These are phyloP conservation scores for Cosmia pyralina DNA, from an alignment of 2,888 invertebrate species.

Conservation along the genomic window DNA sequence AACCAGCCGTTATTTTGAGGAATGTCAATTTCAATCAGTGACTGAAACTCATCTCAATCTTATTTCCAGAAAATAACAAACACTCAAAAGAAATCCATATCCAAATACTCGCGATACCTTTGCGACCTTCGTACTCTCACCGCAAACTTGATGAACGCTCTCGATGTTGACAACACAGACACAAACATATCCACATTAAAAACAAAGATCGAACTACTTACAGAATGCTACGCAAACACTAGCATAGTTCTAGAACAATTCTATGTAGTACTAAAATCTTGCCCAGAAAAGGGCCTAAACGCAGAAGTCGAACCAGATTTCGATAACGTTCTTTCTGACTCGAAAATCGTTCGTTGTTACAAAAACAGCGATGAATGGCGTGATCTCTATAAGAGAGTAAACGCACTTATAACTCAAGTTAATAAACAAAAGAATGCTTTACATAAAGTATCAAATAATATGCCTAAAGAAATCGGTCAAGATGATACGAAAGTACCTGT, in stretches of 20 bases:
- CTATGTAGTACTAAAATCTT: slow-evolving; percentile 91
- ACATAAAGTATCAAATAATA: slow-evolving; percentile 74
- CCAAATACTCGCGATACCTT: slow-evolving; percentile 89
- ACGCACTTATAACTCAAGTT: slow-evolving; percentile 74
- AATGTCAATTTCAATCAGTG: background rate
- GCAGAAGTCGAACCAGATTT: slow-evolving; percentile 79
- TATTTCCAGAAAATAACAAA: slow-evolving; percentile 91
- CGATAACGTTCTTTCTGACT: slow-evolving; percentile 80
- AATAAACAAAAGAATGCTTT: slow-evolving; percentile 82
- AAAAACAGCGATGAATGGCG: slow-evolving; percentile 84
- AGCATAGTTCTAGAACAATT: slow-evolving; percentile 92
- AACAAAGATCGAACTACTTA: slow-evolving; percentile 81
- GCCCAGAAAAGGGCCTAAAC: slow-evolving; percentile 76
- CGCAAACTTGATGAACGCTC: slow-evolving; percentile 79
- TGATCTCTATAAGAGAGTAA: slow-evolving; percentile 77
- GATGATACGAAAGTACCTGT: slow-evolving; percentile 63
- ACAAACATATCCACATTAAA: slow-evolving; percentile 79
- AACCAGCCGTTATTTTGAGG: background rate
- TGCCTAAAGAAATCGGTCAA: slow-evolving; percentile 77
- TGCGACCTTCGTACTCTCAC: slow-evolving; percentile 89
- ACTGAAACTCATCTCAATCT: background rate
- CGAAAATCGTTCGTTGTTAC: slow-evolving; percentile 81
- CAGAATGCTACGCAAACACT: slow-evolving; percentile 86
- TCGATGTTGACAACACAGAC: slow-evolving; percentile 75
- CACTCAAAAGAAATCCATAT: slow-evolving; percentile 91